A percentile compares a stretch with the other conserved stretches of the same genome.
These are phyloP conservation scores for Triplophysa dalaica DNA, from an alignment of 2,113 vertebrate species.

Conservation along the genomic window DNA sequence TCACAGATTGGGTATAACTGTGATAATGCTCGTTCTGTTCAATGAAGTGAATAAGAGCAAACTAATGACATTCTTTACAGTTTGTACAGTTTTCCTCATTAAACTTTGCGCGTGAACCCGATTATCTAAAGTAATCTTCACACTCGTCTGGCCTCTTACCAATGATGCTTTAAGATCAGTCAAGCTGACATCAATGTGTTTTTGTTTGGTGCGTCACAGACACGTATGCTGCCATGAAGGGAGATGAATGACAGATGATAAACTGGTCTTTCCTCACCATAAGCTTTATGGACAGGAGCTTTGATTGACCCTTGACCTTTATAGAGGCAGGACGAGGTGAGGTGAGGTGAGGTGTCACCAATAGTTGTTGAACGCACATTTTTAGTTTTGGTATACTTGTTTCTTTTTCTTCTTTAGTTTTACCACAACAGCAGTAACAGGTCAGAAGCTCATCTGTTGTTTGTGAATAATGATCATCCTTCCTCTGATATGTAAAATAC, in stretches of 20 bases:
- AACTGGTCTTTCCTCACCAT: slow-evolving; percentile 51
- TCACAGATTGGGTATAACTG: too few relatives aligned
- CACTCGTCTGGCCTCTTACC: not conserved
- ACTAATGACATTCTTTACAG: not conserved
- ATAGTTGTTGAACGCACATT: not conserved
- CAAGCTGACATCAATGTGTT: slow-evolving; percentile 12
- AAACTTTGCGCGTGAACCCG: not conserved
- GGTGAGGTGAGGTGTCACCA: not conserved
- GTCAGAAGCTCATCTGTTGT: not conserved
- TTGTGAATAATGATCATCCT: not conserved
- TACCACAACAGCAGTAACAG: not conserved
- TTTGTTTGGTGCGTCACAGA: slow-evolving; percentile 4
- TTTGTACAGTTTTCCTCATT: not conserved
- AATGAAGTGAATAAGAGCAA: not conserved
- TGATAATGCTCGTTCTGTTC: not conserved
- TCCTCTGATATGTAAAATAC: slow-evolving; percentile 10
- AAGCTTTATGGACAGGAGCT: slow-evolving; percentile 47
- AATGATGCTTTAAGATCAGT: slow-evolving; percentile 31
- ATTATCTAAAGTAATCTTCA: not conserved
- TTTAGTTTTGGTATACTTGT: too few relatives aligned
- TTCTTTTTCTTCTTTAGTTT: not conserved
- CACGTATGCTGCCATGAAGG: slow-evolving; percentile 28
- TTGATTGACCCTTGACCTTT: not conserved
- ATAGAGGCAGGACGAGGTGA: not conserved
- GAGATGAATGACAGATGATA: slow-evolving; percentile 48